Evolutionary conservation across 1,140 invertebrate genomes (phyloP).

Genomic region (Drosophila takahashii): DNA sequence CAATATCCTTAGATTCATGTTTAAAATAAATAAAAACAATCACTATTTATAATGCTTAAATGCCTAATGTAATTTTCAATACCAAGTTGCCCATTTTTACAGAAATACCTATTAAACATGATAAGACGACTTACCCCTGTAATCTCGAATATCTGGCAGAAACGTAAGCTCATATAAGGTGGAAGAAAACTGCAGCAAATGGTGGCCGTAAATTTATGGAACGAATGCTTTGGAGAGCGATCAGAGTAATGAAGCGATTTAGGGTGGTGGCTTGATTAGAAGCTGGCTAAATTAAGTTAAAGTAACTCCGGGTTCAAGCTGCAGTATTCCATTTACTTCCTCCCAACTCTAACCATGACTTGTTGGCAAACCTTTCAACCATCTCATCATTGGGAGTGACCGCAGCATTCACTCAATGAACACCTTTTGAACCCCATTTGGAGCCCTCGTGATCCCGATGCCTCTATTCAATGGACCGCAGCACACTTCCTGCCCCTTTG

Average conservation of each 20-base stretch:
- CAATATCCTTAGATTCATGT: no score
- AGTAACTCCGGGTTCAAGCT: conserved; percentile 2
- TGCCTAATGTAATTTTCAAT: no score
- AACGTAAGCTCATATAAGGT: conserved; percentile 1
- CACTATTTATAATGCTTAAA: no score
- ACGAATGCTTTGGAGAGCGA: conserved; percentile 24
- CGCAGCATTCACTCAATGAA: conserved; percentile 44
- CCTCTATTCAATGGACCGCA: conserved; percentile 27
- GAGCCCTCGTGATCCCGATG: conserved; percentile 7
- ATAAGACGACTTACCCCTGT: neutral
- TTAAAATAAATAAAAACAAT: no score
- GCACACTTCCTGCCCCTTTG: conserved; percentile 11
- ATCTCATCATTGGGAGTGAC: conserved; percentile 13
- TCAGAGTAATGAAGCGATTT: conserved; percentile 26
- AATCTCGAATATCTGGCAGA: neutral
- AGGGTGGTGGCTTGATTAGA: neutral
- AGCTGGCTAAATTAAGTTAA: conserved; percentile 7
- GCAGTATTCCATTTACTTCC: neutral
- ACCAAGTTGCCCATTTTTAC: no score
- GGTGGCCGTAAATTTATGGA: conserved; percentile 20
- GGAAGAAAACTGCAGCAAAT: neutral
- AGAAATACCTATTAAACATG: neutral
- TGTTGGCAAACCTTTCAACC: neutral
- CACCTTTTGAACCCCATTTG: conserved; percentile 44
- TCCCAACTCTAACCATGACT: neutral